Evolutionary conservation across 2,797 vertebrate species (phyloP).

Genomic region (Pogonophryne albipinna): DNA sequence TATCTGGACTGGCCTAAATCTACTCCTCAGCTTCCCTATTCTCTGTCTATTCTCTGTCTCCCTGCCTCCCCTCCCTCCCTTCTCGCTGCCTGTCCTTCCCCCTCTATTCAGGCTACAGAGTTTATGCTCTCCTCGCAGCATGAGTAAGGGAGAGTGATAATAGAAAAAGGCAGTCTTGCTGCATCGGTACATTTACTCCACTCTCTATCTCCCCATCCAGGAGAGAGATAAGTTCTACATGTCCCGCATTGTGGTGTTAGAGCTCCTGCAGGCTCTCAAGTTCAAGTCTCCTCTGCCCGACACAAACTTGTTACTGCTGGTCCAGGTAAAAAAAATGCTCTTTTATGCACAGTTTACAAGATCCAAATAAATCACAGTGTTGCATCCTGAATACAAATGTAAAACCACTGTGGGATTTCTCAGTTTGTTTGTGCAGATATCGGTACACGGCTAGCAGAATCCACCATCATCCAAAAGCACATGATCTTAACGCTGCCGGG

Average conservation of each 20-base stretch:
- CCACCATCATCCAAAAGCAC: conserved; percentile 98
- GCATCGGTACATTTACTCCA: conserved; percentile 80
- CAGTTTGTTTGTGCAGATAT: conserved; percentile 99
- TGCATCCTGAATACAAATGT: conserved; percentile 14
- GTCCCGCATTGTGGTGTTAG: conserved; percentile 95
- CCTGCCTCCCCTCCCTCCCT: conserved; percentile 57
- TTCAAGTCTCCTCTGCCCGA: conserved; percentile 97
- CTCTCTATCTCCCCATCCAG: conserved; percentile 82
- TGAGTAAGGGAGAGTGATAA: conserved; percentile 79
- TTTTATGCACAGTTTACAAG: conserved; percentile 11
- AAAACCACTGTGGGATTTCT: conserved; percentile 51
- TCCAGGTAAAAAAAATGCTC: conserved; percentile 88
- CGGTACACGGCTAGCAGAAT: conserved; percentile 95
- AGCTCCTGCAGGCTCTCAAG: conserved; percentile 97
- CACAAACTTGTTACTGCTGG: conserved; percentile 95
- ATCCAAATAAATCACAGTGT: conserved; percentile 2
- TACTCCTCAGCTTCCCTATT: conserved; percentile 79
- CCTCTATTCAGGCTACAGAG: conserved; percentile 75
- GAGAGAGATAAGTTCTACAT: conserved; percentile 99
- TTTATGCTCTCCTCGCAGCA: conserved; percentile 77
- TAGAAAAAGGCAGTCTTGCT: conserved; percentile 80
- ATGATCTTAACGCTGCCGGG: conserved; percentile 95
- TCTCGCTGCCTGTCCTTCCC: conserved; percentile 71
- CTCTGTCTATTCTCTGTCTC: conserved; percentile 76
- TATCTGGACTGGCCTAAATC: conserved; percentile 85